Conservation (phyloP, 2,797 vertebrate genomes). For the Tenualosa thibaudeaui region DNA sequence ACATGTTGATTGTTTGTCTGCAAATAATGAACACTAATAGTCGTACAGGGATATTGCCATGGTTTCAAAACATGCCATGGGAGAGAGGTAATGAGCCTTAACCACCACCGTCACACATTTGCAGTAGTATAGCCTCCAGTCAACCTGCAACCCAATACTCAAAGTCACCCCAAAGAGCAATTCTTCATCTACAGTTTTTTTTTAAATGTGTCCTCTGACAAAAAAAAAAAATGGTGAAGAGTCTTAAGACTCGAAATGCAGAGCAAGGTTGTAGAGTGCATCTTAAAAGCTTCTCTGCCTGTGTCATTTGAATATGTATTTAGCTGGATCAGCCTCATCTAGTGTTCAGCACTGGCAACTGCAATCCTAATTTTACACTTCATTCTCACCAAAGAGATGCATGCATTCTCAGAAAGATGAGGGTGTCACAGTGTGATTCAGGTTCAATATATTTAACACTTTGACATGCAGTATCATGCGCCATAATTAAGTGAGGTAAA, state of each 20-base stretch:
- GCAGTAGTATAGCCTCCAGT: not conserved
- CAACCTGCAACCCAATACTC: not conserved
- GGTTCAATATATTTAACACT: not conserved
- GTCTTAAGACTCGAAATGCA: not conserved
- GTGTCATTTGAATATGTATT: constrained; percentile 14
- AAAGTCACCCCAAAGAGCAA: not conserved
- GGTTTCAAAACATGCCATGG: not conserved
- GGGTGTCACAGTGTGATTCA: not conserved
- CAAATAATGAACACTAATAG: not conserved
- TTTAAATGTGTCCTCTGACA: not conserved
- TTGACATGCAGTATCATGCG: not conserved
- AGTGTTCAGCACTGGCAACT: constrained; percentile 42
- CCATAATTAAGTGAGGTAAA: no score
- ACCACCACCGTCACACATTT: no score
- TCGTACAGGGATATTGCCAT: not conserved
- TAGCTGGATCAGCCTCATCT: constrained; percentile 50
- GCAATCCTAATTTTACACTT: constrained; percentile 1
- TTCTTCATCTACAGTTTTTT: not conserved
- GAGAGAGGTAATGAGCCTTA: not conserved
- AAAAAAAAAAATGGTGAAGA: not conserved
- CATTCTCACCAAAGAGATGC: not conserved
- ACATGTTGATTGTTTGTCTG: not conserved
- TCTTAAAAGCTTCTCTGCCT: not conserved
- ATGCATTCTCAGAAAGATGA: not conserved
- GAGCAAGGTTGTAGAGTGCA: not conserved